Conservation (phyloP, 2,113 vertebrate genomes). For the Amblyornis subalaris region DNA sequence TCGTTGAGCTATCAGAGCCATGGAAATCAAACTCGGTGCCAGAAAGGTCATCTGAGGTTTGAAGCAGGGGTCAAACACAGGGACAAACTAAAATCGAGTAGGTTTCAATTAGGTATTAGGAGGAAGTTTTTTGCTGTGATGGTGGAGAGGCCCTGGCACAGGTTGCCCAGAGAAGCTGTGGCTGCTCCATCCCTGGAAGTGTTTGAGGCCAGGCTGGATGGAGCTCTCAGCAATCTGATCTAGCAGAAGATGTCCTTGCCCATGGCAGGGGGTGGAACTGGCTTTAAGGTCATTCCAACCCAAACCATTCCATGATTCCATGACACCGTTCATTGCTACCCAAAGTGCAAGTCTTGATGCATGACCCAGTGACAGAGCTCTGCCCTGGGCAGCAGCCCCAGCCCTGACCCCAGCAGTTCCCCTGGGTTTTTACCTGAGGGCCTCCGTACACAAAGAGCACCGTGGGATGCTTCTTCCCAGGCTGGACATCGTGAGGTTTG, state of each 20-base stretch:
- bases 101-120: neutral
- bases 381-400: neutral
- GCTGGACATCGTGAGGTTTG: slow-evolving; percentile 88
- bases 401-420: neutral
- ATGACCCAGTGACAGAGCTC: neutral
- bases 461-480: slow-evolving; percentile 90
- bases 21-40: neutral
- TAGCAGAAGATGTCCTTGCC: neutral
- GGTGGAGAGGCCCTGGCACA: neutral
- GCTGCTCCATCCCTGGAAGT: neutral
- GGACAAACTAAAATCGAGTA: neutral
- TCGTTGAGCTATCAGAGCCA: neutral
- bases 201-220: neutral
- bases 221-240: neutral
- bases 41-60: neutral
- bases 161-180: neutral
- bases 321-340: neutral
- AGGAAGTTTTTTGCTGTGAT: neutral
- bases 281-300: neutral
- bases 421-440: slow-evolving; percentile 80
- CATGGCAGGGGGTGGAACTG: neutral
- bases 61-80: neutral
- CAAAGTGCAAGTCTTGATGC: neutral
- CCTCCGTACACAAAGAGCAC: slow-evolving; percentile 96
- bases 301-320: neutral